Conservation (phyloP, 2,113 vertebrate species). For the Sinocyclocheilus grahami region DNA sequence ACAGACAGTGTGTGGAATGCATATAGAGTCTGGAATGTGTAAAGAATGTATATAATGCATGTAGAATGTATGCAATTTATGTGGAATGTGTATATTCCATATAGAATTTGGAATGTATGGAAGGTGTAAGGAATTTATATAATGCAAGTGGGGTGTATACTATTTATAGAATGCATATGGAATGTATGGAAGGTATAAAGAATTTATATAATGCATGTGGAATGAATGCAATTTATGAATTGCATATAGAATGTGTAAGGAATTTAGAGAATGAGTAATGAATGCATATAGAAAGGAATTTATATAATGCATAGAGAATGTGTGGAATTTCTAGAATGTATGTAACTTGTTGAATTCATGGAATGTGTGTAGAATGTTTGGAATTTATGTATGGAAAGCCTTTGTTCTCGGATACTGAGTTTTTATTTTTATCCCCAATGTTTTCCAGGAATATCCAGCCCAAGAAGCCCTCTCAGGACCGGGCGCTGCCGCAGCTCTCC, state of each 20-base stretch:
- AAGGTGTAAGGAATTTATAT: neutral
- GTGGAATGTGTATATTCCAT: neutral
- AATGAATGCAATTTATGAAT: neutral
- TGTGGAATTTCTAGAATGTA: neutral
- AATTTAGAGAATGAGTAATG: no score
- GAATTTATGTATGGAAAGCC: no score
- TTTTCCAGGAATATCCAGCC: slow-evolving; percentile 88
- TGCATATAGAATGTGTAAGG: no score
- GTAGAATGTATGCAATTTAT: no score
- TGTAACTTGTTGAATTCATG: no score
- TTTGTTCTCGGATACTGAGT: no score
- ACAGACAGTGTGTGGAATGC: no score
- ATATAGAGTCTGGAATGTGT: neutral
- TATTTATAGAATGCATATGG: no score
- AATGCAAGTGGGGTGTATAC: neutral
- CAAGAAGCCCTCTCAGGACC: slow-evolving; percentile 76
- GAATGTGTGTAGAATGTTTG: neutral
- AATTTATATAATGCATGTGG: no score
- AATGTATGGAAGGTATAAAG: no score
- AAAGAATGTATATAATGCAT: neutral
- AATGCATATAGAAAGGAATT: no score
- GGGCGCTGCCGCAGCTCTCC: slow-evolving; percentile 83
- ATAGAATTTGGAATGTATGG: neutral
- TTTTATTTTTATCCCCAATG: no score
- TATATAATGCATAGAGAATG: neutral